Conservation (phyloP, 1,140 invertebrate species). For the Trichonephila inaurata region DNA sequence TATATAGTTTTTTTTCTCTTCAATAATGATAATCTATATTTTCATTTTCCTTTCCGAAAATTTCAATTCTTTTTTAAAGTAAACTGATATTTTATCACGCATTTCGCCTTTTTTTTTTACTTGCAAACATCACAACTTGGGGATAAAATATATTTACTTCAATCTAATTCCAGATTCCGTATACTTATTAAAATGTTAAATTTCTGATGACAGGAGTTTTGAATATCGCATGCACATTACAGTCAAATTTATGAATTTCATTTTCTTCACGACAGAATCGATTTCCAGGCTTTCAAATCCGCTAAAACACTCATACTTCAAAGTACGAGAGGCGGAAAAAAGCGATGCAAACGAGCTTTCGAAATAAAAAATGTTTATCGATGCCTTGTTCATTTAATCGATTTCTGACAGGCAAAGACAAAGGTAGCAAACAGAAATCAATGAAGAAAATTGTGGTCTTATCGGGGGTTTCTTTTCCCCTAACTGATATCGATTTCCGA, state of each 20-base stretch:
- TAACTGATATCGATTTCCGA: constrained; percentile 72
- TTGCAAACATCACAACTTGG: too few relatives aligned
- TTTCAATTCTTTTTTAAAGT: too few relatives aligned
- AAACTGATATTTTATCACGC: too few relatives aligned
- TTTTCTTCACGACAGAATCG: constrained; percentile 2
- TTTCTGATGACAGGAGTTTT: neutral
- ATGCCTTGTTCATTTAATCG: constrained; percentile 63
- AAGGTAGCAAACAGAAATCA: constrained; percentile 67
- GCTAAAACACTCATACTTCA: constrained; percentile 47
- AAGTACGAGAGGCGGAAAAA: constrained; percentile 31
- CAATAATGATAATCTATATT: too few relatives aligned
- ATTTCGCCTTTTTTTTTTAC: too few relatives aligned
- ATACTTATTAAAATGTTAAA: neutral
- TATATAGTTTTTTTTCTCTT: too few relatives aligned
- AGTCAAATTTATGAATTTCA: constrained; percentile 17
- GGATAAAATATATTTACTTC: too few relatives aligned
- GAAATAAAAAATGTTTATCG: constrained; percentile 74
- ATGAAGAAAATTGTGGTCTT: constrained; percentile 74
- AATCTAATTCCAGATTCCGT: too few relatives aligned
- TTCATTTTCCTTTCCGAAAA: too few relatives aligned
- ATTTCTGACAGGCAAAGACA: constrained; percentile 48
- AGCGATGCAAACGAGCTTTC: constrained; percentile 67
- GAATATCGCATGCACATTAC: neutral
- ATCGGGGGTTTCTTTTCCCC: constrained; percentile 69
- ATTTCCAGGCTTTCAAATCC: constrained; percentile 29